Evolutionary conservation across 2,113 vertebrate species (phyloP).

Genomic region (Ctenomys sociabilis): DNA sequence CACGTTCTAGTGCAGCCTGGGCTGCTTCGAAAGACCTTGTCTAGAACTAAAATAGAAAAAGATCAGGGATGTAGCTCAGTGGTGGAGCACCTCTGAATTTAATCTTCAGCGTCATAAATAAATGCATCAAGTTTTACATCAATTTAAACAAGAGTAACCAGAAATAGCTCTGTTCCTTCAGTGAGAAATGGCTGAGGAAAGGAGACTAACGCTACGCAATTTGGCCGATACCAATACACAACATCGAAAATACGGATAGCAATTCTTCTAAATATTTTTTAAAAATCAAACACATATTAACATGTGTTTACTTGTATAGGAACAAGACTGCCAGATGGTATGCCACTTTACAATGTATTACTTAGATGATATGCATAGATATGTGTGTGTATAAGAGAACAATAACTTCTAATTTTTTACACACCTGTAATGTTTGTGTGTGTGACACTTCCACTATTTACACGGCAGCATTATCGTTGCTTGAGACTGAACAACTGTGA

Average conservation of each 20-base stretch:
- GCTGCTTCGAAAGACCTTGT: not conserved
- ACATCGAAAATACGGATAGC: not conserved
- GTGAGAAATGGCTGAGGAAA: not conserved
- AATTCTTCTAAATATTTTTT: not conserved
- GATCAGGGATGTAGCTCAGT: not conserved
- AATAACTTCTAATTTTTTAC: not conserved
- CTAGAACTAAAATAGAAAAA: not conserved
- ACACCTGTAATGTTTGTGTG: not conserved
- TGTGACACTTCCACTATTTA: not conserved
- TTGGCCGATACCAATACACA: not conserved
- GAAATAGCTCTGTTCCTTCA: not conserved
- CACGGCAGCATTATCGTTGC: too few relatives aligned
- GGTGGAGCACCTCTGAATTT: not conserved
- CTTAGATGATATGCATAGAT: not conserved
- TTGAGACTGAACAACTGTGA: not conserved
- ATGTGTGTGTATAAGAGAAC: not conserved
- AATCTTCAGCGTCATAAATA: not conserved
- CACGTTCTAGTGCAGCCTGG: not conserved
- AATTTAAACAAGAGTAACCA: not conserved
- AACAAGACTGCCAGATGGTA: not conserved
- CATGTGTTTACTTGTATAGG: not conserved
- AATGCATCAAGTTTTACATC: not conserved
- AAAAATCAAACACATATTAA: not conserved
- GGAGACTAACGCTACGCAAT: not conserved
- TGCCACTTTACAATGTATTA: not conserved